A percentile compares a stretch with the other conserved stretches of the same genome.
These are phyloP conservation scores for Sylvilagus bachmani DNA, from an alignment of 2,113 vertebrate species.

Conservation along the genomic window DNA sequence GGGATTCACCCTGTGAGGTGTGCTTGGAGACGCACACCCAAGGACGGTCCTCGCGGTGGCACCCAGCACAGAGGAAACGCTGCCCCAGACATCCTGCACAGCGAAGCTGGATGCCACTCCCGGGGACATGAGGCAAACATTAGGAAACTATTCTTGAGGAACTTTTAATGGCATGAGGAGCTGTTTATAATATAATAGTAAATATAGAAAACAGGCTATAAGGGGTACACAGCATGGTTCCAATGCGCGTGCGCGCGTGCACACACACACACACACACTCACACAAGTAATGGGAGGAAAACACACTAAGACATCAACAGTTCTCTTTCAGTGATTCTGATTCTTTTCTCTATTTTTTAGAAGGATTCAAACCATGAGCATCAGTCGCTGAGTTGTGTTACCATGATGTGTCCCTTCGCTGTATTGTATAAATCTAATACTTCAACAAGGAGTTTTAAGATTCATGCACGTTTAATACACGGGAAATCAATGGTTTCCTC, in stretches of 20 bases:
- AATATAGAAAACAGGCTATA: neutral
- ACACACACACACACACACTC: neutral
- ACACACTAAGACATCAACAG: neutral
- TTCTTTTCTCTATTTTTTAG: neutral
- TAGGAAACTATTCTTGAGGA: neutral
- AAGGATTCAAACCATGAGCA: constrained; percentile 36
- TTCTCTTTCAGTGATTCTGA: constrained; percentile 32
- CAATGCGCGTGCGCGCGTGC: too few relatives aligned
- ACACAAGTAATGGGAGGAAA: neutral
- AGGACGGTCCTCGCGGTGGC: neutral
- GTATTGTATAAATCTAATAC: neutral
- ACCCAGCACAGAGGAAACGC: neutral
- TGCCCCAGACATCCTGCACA: neutral
- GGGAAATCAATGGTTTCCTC: neutral
- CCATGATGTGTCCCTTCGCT: neutral
- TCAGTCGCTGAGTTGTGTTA: neutral
- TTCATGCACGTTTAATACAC: neutral
- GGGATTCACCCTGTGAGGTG: neutral
- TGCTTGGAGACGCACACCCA: neutral
- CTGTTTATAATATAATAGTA: neutral
- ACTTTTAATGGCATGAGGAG: constrained; percentile 24
- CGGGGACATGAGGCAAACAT: neutral
- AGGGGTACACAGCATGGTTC: neutral
- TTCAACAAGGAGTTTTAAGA: neutral
- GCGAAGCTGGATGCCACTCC: neutral